These are phyloP conservation scores for Cochlearius cochlearius DNA, from an alignment of 2,113 vertebrate genomes.

Conservation along the genomic window DNA sequence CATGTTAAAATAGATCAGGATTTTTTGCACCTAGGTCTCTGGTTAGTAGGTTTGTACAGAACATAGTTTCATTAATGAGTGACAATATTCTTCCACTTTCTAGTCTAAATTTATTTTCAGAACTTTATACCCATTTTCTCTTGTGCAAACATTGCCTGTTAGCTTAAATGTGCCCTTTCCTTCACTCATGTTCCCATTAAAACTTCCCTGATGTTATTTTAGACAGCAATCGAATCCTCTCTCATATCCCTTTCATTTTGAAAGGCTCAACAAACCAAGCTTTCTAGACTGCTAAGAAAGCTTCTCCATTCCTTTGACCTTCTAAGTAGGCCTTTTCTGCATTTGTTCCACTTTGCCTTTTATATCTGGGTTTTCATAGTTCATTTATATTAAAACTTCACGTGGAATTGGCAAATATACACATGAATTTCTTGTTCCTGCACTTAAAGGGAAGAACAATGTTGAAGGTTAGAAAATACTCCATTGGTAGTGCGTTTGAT, in stretches of 20 bases:
- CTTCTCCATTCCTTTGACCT: not conserved
- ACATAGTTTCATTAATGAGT: not conserved
- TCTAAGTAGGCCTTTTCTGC: not conserved
- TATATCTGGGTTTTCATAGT: not conserved
- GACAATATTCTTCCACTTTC: not conserved
- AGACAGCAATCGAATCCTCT: not conserved
- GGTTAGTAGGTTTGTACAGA: not conserved
- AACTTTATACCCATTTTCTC: not conserved
- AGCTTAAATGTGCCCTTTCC: not conserved
- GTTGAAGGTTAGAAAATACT: not conserved
- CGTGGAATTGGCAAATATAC: not conserved
- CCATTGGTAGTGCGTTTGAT: not conserved
- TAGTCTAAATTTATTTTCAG: not conserved
- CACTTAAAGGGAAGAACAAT: not conserved
- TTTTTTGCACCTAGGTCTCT: not conserved
- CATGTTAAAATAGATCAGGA: not conserved
- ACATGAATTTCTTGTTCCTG: not conserved
- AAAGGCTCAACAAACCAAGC: not conserved
- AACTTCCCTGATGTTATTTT: not conserved
- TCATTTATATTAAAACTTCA: not conserved
- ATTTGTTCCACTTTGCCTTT: not conserved
- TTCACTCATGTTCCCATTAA: not conserved
- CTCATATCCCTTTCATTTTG: not conserved
- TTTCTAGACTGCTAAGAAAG: not conserved
- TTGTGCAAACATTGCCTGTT: not conserved